These are phyloP conservation scores for Catocala sponsa DNA, from an alignment of 2,888 invertebrate species.

Conservation along the genomic window DNA sequence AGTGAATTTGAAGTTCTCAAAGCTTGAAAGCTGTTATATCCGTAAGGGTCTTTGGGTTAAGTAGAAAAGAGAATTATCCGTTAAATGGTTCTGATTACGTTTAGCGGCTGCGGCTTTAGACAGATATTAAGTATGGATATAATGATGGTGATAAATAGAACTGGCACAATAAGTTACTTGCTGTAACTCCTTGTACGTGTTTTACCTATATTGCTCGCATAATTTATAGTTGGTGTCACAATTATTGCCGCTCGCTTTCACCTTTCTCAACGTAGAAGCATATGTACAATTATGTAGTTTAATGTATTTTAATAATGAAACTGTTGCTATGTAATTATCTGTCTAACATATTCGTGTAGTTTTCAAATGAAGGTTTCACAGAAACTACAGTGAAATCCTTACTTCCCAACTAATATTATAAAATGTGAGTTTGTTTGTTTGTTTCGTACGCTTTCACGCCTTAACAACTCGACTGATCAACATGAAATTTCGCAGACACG, in stretches of 20 bases:
- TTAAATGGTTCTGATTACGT: slow-evolving; percentile 4
- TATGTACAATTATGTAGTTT: background rate
- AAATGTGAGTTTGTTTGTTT: too few species aligned
- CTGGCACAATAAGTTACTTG: too few species aligned
- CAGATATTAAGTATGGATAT: slow-evolving; percentile 2
- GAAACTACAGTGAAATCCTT: too few species aligned
- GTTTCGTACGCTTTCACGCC: too few species aligned
- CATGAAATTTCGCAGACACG: too few species aligned
- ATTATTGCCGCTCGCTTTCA: slow-evolving; percentile 35
- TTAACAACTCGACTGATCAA: too few species aligned
- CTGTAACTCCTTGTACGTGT: background rate
- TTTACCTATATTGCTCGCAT: slow-evolving; percentile 4
- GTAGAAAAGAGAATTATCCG: slow-evolving; percentile 5
- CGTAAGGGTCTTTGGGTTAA: background rate
- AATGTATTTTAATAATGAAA: too few species aligned
- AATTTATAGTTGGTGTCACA: slow-evolving; percentile 38
- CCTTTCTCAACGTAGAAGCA: background rate
- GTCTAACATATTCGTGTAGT: too few species aligned
- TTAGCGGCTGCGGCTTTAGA: background rate
- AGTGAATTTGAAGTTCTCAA: background rate
- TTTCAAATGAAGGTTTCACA: too few species aligned
- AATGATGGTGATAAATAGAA: background rate
- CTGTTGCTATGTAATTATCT: too few species aligned
- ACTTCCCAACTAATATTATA: too few species aligned
- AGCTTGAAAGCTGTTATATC: slow-evolving; percentile 1